Base-by-base conservation (phyloP, 2,113 vertebrate genomes). In the Aegypius monachus region DNA sequence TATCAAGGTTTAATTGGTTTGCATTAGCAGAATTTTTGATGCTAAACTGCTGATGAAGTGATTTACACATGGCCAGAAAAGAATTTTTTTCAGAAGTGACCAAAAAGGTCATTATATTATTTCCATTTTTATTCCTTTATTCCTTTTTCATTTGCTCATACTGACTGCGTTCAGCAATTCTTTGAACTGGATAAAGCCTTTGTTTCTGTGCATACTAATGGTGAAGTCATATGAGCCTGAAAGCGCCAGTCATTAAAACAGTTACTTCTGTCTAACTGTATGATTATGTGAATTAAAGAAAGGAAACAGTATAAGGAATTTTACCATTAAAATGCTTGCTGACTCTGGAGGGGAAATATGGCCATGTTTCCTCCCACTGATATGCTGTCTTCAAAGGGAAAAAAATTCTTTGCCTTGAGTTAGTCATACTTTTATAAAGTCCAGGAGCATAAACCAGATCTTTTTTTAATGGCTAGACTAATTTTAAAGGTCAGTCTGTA, bases 401-500 rank as follows among this genome's bases (percentile, higher is more conserved):
- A 92, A 88, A 86, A 40, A 48, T 48, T 84, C 53, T 93, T 78
- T 59, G 42, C 50, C 77, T 70, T 87, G 48, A 72, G 53, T 61
- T 84, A 85, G 78, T 75, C 55, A 66, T 32, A 56, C n/a, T 79
- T 93, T 45, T 93, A 21, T 83, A 70, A 86, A 87, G 72, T 53
- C 70, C 47, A 61, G 65, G 71, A 70, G 31, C 36, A 55, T 42
- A 91, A 95, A 84, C 77, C 67, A 50, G 63, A 9, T 87, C 21
- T 81, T 90, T 56, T 86, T 86, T 96, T 94, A 86, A 52, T 88
- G 66, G 62, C 79, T n/a, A 88, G 70, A 59, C 82, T 90, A 87
- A 63, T 78, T 93, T 95, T 95, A 96, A 94, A 95, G 88, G 77
- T 94, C 77, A 94, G 88, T 58, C 40, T 87, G 13, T 90, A 93